These are phyloP conservation scores for Chaetoderma sp. DNA, from an alignment of 2,888 invertebrate species.

Conservation along the genomic window DNA sequence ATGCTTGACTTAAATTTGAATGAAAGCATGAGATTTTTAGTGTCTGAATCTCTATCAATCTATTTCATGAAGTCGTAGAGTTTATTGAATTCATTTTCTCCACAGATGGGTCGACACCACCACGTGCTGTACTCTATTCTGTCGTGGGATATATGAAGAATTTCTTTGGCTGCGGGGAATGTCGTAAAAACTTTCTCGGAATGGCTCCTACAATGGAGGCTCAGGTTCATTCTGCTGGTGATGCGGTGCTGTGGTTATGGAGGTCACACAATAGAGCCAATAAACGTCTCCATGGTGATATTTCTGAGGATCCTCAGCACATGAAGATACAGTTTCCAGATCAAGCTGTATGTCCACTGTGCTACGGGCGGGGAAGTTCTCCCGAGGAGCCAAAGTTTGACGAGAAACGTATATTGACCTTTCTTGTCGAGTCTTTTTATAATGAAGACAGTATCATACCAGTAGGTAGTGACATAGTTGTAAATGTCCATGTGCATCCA, in stretches of 20 bases:
- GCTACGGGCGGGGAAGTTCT: slow-evolving; percentile 34
- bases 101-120: not conserved
- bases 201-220: slow-evolving; percentile 82
- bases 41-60: not conserved
- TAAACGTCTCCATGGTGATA: slow-evolving; percentile 85
- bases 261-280: slow-evolving; percentile 91
- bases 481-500: not conserved
- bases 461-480: too few species aligned
- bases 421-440: slow-evolving; percentile 51
- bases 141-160: slow-evolving; percentile 81
- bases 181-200: slow-evolving; percentile 87
- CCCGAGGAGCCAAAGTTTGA: slow-evolving; percentile 36
- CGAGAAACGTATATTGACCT: slow-evolving; percentile 42
- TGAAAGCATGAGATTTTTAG: not conserved
- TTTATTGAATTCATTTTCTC: not conserved
- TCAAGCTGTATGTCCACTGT: slow-evolving; percentile 75
- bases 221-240: slow-evolving; percentile 79
- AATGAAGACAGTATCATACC: slow-evolving; percentile 7
- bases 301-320: slow-evolving; percentile 86
- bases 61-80: not conserved
- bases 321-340: slow-evolving; percentile 92
- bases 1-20: too few species aligned
- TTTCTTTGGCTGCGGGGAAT: slow-evolving; percentile 95
- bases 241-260: slow-evolving; percentile 92
- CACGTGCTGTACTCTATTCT: not conserved